Base-by-base conservation (phyloP, 2,888 invertebrate genomes). In the Sclerodermus sp. region DNA sequence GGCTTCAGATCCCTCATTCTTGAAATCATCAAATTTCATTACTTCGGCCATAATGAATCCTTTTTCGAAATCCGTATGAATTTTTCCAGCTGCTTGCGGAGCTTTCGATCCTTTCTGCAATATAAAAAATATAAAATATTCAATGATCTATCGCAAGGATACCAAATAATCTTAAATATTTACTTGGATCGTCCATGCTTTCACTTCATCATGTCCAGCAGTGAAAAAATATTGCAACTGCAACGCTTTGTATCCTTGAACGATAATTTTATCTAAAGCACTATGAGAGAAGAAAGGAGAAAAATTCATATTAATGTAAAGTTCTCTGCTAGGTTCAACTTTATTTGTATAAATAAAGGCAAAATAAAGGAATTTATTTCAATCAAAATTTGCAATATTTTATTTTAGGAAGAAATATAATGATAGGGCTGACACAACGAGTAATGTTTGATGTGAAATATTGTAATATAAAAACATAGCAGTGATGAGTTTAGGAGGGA, bases 21-120 rank as follows among this genome's bases (percentile, higher is more conserved):
- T 95, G 78, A 99, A 96, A 78, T 99, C 99, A 58, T 89, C 89
- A 76, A 84, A 99, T 77, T 96, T 96, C 98, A 99, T 99, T 29
- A 99, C 95, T 80, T 99, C 98, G 13, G 98, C 98, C 98, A 99
- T 99, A 61, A 99, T 99, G 82, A 99, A 99, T 39, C 99, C 99
- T 79, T 97, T 98, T 79, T 99, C 99, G 79, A 99, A 99, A 80
- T 99, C 99, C 0, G 98, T 96, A 80, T 99, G 99, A 78, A 99
- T 99, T 71, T 89, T 87, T 1, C 99, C 99, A 12, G 98, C 99
- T 9, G 99, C 99, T 78, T 96, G 96, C 0, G 99, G 99, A 1
- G 99, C 99, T 78, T 97, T 98, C 0, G 96, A 93, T 50, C 94
- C 95, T 87, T 93, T 95, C 92, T 96, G 79, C 45, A 50, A 49